Evolutionary conservation across 2,797 vertebrate genomes (phyloP).

Genomic region (Etheostoma nigrum): DNA sequence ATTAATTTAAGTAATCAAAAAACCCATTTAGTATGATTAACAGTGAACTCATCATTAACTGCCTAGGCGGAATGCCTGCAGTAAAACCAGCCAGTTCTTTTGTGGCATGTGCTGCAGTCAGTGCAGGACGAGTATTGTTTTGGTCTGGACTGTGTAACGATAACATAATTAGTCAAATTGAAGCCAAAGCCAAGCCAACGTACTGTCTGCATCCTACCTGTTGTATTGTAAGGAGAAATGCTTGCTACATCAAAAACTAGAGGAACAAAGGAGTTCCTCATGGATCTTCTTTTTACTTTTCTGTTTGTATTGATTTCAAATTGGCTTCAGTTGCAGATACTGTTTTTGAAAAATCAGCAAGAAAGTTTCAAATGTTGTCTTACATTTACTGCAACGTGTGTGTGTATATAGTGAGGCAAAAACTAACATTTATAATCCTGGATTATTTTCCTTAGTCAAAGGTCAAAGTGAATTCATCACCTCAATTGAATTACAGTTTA

Average conservation of each 20-base stretch:
- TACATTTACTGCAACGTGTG: background rate
- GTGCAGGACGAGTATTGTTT: background rate
- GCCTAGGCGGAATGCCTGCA: background rate
- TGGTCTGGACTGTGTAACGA: background rate
- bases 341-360: background rate
- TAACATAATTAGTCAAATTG: background rate
- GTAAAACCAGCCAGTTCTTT: background rate
- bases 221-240: background rate
- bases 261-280: background rate
- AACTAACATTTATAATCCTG: background rate
- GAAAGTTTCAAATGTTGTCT: background rate
- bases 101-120: background rate
- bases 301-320: background rate
- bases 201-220: background rate
- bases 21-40: slow-evolving; percentile 37
- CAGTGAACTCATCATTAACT: slow-evolving; percentile 14
- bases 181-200: slow-evolving; percentile 3
- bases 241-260: background rate
- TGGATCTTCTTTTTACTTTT: background rate
- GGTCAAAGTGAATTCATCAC: background rate
- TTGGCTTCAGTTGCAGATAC: background rate
- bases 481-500: background rate
- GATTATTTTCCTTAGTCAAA: background rate
- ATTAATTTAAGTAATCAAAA: slow-evolving; percentile 43
- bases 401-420: background rate